Conservation (phyloP, 2,113 vertebrate species). For the Solea senegalensis region DNA sequence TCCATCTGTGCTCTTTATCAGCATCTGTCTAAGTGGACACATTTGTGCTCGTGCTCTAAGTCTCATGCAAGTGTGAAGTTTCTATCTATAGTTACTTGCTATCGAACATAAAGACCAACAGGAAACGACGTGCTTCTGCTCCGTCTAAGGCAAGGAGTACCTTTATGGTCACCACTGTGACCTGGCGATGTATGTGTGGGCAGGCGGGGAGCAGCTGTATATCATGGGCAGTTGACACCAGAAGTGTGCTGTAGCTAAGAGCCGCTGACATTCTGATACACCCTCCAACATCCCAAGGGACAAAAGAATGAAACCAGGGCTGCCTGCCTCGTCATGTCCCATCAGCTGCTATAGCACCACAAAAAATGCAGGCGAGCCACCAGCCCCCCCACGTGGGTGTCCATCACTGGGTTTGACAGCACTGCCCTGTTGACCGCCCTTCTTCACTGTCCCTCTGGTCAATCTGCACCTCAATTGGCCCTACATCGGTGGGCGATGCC, state of each 20-base stretch:
- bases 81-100: neutral
- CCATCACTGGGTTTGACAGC: conserved; percentile 78
- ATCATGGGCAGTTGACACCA: conserved; percentile 67
- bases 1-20: conserved; percentile 38
- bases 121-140: conserved; percentile 3
- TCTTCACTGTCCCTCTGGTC: conserved; percentile 72
- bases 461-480: conserved; percentile 82
- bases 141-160: neutral
- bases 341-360: conserved; percentile 66
- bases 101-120: neutral
- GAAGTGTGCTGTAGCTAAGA: conserved; percentile 74
- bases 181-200: conserved; percentile 31
- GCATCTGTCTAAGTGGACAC: conserved; percentile 46
- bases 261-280: conserved; percentile 73
- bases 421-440: conserved; percentile 72
- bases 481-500: conserved; percentile 73
- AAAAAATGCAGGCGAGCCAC: conserved; percentile 55
- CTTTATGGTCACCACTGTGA: neutral
- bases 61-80: conserved; percentile 12
- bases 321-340: conserved; percentile 65
- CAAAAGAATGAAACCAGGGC: conserved; percentile 68
- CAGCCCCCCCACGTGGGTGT: conserved; percentile 67
- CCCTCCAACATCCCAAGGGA: conserved; percentile 70
- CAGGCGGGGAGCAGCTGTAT: conserved; percentile 49
- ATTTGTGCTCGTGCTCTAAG: no score